phyloP scores from a whole-genome alignment of 2,888 invertebrate species.

The Charanyca ferruginea region DNA sequence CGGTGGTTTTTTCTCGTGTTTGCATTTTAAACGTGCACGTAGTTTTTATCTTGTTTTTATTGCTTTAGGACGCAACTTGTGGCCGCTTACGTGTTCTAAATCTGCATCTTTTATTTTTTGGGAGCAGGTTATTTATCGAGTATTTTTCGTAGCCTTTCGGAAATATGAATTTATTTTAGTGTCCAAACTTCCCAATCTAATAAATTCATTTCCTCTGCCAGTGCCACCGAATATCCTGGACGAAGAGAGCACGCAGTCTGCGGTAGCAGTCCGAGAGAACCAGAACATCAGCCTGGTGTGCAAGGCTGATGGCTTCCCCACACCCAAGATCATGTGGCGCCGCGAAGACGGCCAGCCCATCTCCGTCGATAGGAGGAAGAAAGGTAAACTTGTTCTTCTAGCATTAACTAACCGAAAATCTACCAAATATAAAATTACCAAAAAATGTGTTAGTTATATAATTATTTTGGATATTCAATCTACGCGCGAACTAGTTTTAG shows the following conservation, averaged over 20 bases:
- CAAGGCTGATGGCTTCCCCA: slow-evolving; percentile 97
- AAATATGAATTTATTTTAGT: neutral
- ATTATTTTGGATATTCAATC: too few relatives aligned
- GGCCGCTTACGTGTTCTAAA: slow-evolving; percentile 64
- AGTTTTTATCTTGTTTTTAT: slow-evolving; percentile 75
- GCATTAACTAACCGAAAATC: too few relatives aligned
- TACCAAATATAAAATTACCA: too few relatives aligned
- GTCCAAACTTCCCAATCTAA: neutral
- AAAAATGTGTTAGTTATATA: too few relatives aligned
- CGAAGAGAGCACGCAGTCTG: slow-evolving; percentile 97
- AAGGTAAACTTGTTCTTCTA: slow-evolving; percentile 91
- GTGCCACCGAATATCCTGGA: slow-evolving; percentile 98
- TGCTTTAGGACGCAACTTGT: slow-evolving; percentile 68
- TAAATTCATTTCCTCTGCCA: slow-evolving; percentile 81
- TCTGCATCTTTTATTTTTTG: slow-evolving; percentile 63
- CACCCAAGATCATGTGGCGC: slow-evolving; percentile 98
- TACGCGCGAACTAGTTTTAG: too few relatives aligned
- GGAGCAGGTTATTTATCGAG: slow-evolving; percentile 45
- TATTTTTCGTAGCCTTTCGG: slow-evolving; percentile 5
- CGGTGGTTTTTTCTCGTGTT: slow-evolving; percentile 71
- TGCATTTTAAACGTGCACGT: slow-evolving; percentile 71
- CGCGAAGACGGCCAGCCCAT: slow-evolving; percentile 97
- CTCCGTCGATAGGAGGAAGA: slow-evolving; percentile 95
- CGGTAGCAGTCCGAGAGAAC: slow-evolving; percentile 97
- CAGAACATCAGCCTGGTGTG: slow-evolving; percentile 98